Evolutionary conservation across 2,888 invertebrate genomes (phyloP).

Genomic region (Lasioglossum pauxillum): DNA sequence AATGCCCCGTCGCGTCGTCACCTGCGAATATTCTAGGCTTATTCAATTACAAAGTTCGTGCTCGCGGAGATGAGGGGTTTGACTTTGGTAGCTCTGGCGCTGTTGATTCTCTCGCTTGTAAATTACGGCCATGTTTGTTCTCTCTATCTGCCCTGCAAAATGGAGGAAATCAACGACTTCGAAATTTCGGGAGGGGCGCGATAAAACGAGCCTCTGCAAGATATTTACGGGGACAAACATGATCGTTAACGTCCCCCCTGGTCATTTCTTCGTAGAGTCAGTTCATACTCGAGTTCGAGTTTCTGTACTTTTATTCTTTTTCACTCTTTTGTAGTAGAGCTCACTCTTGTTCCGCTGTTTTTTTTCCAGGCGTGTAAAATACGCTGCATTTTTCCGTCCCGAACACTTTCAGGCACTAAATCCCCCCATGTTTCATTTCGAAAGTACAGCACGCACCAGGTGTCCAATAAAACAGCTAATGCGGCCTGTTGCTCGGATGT

Average conservation of each 20-base stretch:
- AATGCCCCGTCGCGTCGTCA: constrained; percentile 26
- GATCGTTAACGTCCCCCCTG: constrained; percentile 19
- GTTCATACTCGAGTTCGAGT: no score
- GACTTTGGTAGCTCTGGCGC: constrained; percentile 24
- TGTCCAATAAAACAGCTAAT: constrained; percentile 74
- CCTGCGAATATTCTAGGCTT: constrained; percentile 44
- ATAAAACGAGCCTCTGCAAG: constrained; percentile 34
- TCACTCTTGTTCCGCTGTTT: background rate
- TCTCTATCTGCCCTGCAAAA: constrained; percentile 14
- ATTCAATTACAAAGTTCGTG: constrained; percentile 45
- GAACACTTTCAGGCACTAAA: constrained; percentile 27
- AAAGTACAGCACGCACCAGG: constrained; percentile 38
- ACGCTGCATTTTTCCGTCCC: background rate
- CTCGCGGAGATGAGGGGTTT: constrained; percentile 36
- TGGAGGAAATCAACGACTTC: constrained; percentile 18
- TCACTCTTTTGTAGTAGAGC: background rate
- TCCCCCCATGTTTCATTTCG: constrained; percentile 38
- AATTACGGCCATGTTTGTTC: constrained; percentile 55
- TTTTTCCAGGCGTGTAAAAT: background rate
- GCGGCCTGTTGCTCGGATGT: constrained; percentile 64
- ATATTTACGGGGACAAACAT: constrained; percentile 39
- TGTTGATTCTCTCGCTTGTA: constrained; percentile 51
- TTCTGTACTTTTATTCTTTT: background rate
- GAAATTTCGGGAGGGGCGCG: constrained; percentile 1
- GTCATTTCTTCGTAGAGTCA: background rate